Evolutionary conservation across 35 echinoderm and acorn worm genomes (phyloP).

Genomic region (Lytechinus variegatus): DNA sequence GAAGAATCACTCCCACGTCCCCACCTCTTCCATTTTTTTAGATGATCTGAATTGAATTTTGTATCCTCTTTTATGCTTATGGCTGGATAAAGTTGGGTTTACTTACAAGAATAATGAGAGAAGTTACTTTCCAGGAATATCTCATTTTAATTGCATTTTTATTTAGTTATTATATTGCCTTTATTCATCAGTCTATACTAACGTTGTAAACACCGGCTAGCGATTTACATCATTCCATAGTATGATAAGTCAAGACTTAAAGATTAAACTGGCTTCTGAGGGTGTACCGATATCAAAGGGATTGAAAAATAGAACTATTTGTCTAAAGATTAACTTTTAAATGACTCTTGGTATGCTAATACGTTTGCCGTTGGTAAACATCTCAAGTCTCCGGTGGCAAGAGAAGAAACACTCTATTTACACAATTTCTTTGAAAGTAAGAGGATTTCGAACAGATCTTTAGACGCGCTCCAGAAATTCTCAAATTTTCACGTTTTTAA

Average conservation of each 20-base stretch:
- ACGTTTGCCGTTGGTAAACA: not conserved
- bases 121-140: too few relatives aligned
- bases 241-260: not conserved
- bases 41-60: too few relatives aligned
- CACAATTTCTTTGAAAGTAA: not conserved
- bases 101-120: too few relatives aligned
- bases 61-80: too few relatives aligned
- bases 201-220: too few relatives aligned
- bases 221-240: too few relatives aligned
- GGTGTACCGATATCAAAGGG: not conserved
- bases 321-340: not conserved
- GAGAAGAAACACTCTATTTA: not conserved
- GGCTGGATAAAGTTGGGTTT: too few relatives aligned
- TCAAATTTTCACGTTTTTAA: not conserved
- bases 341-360: not conserved
- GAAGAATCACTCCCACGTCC: too few relatives aligned
- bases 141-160: too few relatives aligned
- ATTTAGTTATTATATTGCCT: too few relatives aligned
- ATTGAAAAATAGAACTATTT: not conserved
- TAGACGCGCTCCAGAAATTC: not conserved
- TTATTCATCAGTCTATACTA: too few relatives aligned
- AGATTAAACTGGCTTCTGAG: not conserved
- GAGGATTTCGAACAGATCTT: not conserved
- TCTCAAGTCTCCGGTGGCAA: not conserved
- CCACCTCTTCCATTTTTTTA: too few relatives aligned